Evolutionary conservation across 37 sponge, comb jelly and placozoan species (phyloP), one percentile per base, ranked within the genome.

Genomic region (Eunapius fragilis): DNA sequence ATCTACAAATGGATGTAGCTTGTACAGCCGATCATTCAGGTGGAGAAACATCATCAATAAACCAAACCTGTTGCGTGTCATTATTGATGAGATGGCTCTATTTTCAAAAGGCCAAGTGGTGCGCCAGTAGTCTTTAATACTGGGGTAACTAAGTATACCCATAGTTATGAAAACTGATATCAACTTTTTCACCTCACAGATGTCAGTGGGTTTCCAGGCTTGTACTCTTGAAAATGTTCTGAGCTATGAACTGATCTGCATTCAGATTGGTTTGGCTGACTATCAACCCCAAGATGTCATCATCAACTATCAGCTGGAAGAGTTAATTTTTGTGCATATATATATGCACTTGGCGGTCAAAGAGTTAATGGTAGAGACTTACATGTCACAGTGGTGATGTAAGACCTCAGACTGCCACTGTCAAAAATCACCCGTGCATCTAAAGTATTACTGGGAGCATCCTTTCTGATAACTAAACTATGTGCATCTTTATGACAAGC

Each of bases 11-110:
- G 80, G 80, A 37, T 81, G 32, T 27, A 87, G 3, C 69, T 87
- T 87, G 58, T 35, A 87, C 31, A 87, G 73, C 17, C 74, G 82
- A 80, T 87, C 82, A 67, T 70, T 80, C 2, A 80, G 72, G 73
- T 87, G 87, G 31, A 87, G 71, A 70, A 79, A 87, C 26, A 25
- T 31, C 28, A 87, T 25, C n/a, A 82, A 31, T 37, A 87, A 75
- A 26, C 50, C 48, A 58, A 81, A 87, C 34, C 87, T 27, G 45
- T 87, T 67, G 25, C 87, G 73, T 24, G 34, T 70, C 87, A 87
- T 80, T 22, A 71, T 26, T 33, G 72, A 37, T 13, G 58, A 37
- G 69, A 80, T 83, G 37, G 74, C 69, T 32, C 32, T 25, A 28
- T 70, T 87, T 12, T 31, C 81, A 69, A 74, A 87, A 22, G 77